phyloP scores from a whole-genome alignment of 2,888 invertebrate genomes.

The Drosophila paranaensis region DNA sequence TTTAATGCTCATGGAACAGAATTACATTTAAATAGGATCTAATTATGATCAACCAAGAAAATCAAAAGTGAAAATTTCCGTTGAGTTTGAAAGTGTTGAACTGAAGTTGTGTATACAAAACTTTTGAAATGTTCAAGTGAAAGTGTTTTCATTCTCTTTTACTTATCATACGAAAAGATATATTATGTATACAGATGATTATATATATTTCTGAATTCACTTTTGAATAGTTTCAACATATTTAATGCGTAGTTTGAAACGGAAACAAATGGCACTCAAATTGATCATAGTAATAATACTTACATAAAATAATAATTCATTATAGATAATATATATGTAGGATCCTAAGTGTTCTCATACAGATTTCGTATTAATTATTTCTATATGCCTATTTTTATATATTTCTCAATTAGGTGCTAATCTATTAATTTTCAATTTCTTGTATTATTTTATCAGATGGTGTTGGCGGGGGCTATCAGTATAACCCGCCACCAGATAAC shows the following conservation, averaged over 20 bases:
- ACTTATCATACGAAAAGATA: no score
- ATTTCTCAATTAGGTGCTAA: background rate
- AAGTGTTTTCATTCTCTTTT: background rate
- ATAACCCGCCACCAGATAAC: slow-evolving; percentile 41
- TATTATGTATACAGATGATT: no score
- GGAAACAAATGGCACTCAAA: no score
- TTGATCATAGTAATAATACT: no score
- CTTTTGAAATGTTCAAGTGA: background rate
- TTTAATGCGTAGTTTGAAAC: no score
- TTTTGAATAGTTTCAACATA: background rate
- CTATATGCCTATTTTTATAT: no score
- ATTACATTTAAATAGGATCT: background rate
- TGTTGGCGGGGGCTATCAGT: slow-evolving; percentile 67
- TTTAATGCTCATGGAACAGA: background rate
- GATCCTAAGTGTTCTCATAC: background rate
- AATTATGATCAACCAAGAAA: background rate
- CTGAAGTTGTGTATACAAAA: background rate
- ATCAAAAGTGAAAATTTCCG: background rate
- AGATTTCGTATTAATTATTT: no score
- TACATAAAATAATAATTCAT: no score
- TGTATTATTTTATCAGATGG: slow-evolving; percentile 32
- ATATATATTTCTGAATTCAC: no score
- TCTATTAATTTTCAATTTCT: background rate
- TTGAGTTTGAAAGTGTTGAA: background rate
- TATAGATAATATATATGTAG: background rate